A percentile compares a stretch with the other conserved stretches of the same genome.
These are phyloP conservation scores for Lasioglossum lativentre DNA, from an alignment of 2,888 invertebrate species.

Conservation along the genomic window DNA sequence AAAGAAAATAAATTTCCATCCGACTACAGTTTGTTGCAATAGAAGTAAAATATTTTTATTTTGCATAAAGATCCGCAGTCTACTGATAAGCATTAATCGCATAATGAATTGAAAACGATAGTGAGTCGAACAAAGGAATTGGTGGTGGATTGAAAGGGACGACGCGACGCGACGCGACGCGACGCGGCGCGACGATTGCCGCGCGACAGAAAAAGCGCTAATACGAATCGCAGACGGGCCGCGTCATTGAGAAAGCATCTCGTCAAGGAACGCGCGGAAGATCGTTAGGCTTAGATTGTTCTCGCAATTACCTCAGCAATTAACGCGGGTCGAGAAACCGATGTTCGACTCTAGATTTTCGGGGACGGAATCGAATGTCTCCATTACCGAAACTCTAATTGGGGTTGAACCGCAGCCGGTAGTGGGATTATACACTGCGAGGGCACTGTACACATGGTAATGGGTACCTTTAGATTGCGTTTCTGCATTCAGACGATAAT, in stretches of 20 bases:
- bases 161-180: too few relatives aligned
- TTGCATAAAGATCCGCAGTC: too few relatives aligned
- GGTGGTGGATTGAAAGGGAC: too few relatives aligned
- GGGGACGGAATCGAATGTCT: slow-evolving; percentile 22
- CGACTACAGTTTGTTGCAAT: too few relatives aligned
- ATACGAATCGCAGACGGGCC: not conserved
- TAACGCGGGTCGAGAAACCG: slow-evolving; percentile 14
- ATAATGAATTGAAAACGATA: not conserved
- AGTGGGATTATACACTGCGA: slow-evolving; percentile 46
- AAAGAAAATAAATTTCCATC: too few relatives aligned
- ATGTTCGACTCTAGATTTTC: slow-evolving; percentile 17
- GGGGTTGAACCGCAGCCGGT: slow-evolving; percentile 51
- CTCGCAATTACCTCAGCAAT: slow-evolving; percentile 35
- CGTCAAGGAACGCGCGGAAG: slow-evolving; percentile 6
- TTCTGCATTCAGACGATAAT: slow-evolving; percentile 59
- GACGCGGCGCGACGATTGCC: not conserved
- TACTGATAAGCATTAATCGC: not conserved
- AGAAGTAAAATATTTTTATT: too few relatives aligned
- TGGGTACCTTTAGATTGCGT: slow-evolving; percentile 54
- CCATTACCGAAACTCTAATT: slow-evolving; percentile 59
- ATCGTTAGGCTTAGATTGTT: slow-evolving; percentile 29
- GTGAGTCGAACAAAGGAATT: not conserved
- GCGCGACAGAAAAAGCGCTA: not conserved
- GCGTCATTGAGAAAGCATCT: not conserved
- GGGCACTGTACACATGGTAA: slow-evolving; percentile 49